Evolutionary conservation across 2,797 vertebrate genomes (phyloP).

Genomic region (Fistularia commersonii): DNA sequence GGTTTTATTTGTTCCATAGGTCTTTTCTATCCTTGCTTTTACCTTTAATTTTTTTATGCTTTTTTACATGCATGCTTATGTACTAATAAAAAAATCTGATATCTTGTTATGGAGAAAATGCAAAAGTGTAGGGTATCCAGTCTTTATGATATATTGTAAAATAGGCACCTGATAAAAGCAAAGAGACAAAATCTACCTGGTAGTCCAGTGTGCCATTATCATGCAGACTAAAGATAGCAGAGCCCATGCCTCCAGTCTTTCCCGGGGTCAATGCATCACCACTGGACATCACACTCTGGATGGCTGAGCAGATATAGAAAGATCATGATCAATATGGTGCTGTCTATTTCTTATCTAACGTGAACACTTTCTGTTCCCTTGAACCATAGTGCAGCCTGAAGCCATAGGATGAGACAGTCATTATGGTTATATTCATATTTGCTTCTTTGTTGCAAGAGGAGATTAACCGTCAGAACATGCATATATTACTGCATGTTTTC

Average conservation of each 20-base stretch:
- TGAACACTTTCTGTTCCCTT: conserved; percentile 3
- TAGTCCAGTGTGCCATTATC: conserved; percentile 91
- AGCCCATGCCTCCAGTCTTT: conserved; percentile 89
- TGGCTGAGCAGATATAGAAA: conserved; percentile 68
- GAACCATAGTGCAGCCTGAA: conserved; percentile 12
- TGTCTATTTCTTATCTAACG: background rate
- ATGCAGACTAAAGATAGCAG: conserved; percentile 83
- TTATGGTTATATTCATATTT: conserved; percentile 37
- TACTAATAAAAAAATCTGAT: too few relatives aligned
- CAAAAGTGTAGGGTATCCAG: too few relatives aligned
- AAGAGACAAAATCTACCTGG: conserved; percentile 72
- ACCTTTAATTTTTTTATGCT: too few relatives aligned
- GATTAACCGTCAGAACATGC: conserved; percentile 1
- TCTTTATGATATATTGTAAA: background rate
- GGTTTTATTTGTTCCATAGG: too few relatives aligned
- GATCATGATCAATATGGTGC: conserved; percentile 12
- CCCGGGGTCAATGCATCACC: conserved; percentile 83
- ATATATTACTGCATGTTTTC: conserved; percentile 32
- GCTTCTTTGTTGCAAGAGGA: conserved; percentile 17
- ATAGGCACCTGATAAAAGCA: background rate
- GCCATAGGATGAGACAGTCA: conserved; percentile 56
- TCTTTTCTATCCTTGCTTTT: too few relatives aligned
- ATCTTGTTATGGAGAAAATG: too few relatives aligned
- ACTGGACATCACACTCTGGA: conserved; percentile 93
- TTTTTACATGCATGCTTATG: too few relatives aligned